phyloP scores from a whole-genome alignment of 1,140 invertebrate genomes.

The Daktulosphaira vitifoliae region DNA sequence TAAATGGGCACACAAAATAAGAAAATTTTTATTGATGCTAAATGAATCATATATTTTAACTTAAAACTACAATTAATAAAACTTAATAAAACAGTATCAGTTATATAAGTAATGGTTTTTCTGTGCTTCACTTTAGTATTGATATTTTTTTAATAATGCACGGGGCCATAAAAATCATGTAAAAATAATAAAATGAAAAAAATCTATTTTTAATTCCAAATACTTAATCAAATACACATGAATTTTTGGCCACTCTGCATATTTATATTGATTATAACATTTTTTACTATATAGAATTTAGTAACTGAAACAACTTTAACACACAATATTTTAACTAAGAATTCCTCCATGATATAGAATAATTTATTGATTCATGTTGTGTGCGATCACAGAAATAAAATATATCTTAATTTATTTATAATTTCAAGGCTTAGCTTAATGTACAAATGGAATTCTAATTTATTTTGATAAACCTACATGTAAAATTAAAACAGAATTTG shows the following conservation, averaged over 20 bases:
- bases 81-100: background rate
- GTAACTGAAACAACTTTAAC: no score
- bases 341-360: background rate
- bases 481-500: constrained; percentile 13
- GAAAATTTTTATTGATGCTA: constrained; percentile 17
- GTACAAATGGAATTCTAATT: background rate
- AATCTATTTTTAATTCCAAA: no score
- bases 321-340: background rate
- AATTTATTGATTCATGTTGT: constrained; percentile 7
- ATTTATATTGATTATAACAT: no score
- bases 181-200: no score
- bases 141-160: no score
- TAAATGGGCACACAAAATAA: constrained; percentile 34
- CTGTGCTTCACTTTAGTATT: no score
- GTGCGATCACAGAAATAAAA: constrained; percentile 26
- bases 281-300: no score
- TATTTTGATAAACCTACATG: constrained; percentile 10
- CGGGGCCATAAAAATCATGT: no score
- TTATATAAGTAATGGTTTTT: no score
- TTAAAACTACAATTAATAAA: constrained; percentile 12
- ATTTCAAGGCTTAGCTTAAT: background rate
- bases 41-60: constrained; percentile 24
- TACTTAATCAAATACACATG: no score
- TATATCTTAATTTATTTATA: constrained; percentile 8
- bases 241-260: no score